These are phyloP conservation scores for Hermaeophaga mercurialis DNA, from an alignment of 2,888 invertebrate genomes.

Conservation along the genomic window DNA sequence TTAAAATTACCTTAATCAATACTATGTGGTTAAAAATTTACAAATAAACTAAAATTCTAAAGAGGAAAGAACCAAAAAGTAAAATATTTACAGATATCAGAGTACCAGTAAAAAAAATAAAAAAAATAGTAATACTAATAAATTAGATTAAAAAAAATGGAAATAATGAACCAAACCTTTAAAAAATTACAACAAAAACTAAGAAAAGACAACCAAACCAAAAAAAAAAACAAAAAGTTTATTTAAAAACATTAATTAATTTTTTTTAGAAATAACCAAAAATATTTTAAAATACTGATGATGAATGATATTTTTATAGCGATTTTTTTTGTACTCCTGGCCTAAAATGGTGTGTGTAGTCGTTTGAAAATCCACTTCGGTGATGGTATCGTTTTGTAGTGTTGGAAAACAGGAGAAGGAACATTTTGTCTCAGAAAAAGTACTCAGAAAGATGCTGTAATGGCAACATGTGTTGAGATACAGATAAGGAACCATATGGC, in stretches of 20 bases:
- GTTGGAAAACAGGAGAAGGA: background rate
- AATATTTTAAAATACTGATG: too few species aligned
- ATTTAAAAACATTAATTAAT: too few species aligned
- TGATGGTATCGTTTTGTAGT: constrained; percentile 1
- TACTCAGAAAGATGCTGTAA: constrained; percentile 5
- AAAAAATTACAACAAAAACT: background rate
- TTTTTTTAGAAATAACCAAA: too few species aligned
- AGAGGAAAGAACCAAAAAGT: too few species aligned
- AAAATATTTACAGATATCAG: too few species aligned
- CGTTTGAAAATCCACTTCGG: background rate
- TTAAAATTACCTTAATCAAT: too few species aligned
- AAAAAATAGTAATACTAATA: too few species aligned
- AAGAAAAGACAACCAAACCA: background rate
- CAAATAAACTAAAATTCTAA: too few species aligned
- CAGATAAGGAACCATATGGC: constrained; percentile 9
- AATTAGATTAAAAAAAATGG: background rate
- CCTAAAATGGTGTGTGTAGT: background rate
- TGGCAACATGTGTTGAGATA: constrained; percentile 4
- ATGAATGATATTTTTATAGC: background rate
- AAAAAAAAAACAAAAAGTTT: too few species aligned
- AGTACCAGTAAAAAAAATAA: too few species aligned
- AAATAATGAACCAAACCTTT: background rate
- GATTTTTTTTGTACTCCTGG: background rate
- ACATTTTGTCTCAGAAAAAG: constrained; percentile 4
- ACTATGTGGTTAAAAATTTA: too few species aligned